Evolutionary conservation across 2,797 vertebrate genomes (phyloP), one percentile per base, ranked within the genome.

Genomic region (Chelonia mydas): DNA sequence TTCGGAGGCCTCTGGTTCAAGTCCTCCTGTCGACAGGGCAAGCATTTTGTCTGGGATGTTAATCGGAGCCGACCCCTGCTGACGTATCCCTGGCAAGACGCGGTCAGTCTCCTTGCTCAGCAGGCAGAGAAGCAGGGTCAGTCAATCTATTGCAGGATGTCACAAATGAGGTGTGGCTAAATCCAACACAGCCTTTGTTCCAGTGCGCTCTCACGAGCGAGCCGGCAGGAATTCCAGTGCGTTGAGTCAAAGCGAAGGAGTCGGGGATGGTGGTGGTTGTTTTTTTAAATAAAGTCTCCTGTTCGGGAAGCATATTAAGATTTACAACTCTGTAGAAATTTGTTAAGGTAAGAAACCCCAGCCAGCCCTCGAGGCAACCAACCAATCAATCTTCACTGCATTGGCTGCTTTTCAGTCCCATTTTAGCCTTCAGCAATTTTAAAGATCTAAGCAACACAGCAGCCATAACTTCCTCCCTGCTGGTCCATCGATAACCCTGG

Each of bases 331-430:
- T 89, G 94, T 41, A 90, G 93, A 96, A 95, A 96, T 95, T 87
- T 97, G 96, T 94, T 92, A 87, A 49, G 72, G 87, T 94, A 95
- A 90, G 95, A 97, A 95, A 95, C 95, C 95, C 95, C 86, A 90
- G 94, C 96, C 94, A 94, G 94, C 92, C 91, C 96, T 96, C 83
- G 77, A 87, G 97, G 97, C 92, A 93, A 87, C 81, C 55, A 2
- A 93, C 89, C 93, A 88, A 97, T 97, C 96, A 95, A 97, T 96
- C 97, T 97, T 94, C 25, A 88, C 96, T 96, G 96, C 97, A 86
- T 95, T 89, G 95, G 96, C 95, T 98, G 96, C 93, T 95, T 92
- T 96, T 94, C 90, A 83, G 78, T 95, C 78, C 13, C 83, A 86
- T 92, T 96, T 97, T 93, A 93, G 96, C 96, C 96, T 97, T 91